Evolutionary conservation across 1,140 invertebrate species (phyloP).

Genomic region (Stegodyphus mimosarum): DNA sequence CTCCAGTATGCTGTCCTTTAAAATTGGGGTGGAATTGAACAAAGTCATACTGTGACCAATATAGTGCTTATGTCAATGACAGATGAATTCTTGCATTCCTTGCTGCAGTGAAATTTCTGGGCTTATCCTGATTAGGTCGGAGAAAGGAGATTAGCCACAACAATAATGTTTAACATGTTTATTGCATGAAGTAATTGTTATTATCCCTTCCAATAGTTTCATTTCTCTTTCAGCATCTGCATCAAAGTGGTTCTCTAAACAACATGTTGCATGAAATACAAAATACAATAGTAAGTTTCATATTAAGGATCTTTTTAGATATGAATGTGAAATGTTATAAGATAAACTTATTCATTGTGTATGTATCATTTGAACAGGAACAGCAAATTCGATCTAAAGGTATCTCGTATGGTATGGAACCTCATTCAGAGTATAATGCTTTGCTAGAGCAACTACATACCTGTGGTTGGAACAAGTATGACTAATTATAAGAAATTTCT

Average conservation of each 20-base stretch:
- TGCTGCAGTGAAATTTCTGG: too few species aligned
- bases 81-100: too few species aligned
- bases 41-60: too few species aligned
- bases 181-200: too few species aligned
- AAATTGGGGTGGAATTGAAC: too few species aligned
- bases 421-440: conserved; percentile 3
- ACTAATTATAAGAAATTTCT: not conserved
- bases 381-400: conserved; percentile 9
- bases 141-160: too few species aligned
- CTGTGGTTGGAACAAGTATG: conserved; percentile 52
- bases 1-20: too few species aligned
- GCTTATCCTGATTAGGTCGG: too few species aligned
- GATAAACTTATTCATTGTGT: not conserved
- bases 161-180: too few species aligned
- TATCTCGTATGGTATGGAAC: not conserved
- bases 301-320: not conserved
- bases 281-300: conserved; percentile 27
- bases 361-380: not conserved
- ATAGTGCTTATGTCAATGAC: too few species aligned
- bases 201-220: too few species aligned
- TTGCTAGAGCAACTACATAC: conserved; percentile 34
- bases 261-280: conserved; percentile 41
- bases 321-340: not conserved
- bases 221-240: conserved; percentile 21
- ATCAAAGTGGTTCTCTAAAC: not conserved